These are phyloP conservation scores for Clarias pachynema DNA, from an alignment of 2,797 vertebrate genomes.

Conservation along the genomic window DNA sequence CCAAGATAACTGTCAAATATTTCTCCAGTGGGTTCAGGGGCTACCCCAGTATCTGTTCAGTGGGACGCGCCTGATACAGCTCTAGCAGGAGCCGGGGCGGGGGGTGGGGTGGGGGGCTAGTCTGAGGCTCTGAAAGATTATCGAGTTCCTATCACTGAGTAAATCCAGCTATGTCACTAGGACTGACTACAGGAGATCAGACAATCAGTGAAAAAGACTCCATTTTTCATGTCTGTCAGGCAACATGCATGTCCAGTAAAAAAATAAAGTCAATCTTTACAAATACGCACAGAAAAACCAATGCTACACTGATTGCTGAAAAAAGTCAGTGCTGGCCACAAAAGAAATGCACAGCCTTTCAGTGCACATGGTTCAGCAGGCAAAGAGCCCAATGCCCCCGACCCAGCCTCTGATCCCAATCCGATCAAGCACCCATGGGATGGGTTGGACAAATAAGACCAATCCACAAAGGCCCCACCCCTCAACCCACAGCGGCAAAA, in stretches of 20 bases:
- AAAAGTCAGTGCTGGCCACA: too few relatives aligned
- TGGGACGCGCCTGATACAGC: background rate
- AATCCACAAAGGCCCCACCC: too few relatives aligned
- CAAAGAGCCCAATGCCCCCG: too few relatives aligned
- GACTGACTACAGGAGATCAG: background rate
- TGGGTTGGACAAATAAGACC: too few relatives aligned
- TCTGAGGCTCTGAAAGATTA: background rate
- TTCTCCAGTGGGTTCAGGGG: background rate
- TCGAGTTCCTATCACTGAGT: background rate
- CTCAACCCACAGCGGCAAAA: too few relatives aligned
- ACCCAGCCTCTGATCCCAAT: too few relatives aligned
- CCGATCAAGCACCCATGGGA: too few relatives aligned
- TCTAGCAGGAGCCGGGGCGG: background rate
- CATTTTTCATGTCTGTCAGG: background rate
- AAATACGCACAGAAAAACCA: background rate
- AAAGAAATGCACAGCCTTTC: too few relatives aligned
- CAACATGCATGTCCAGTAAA: background rate
- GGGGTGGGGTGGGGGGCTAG: background rate
- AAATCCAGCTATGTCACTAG: background rate
- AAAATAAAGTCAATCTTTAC: background rate
- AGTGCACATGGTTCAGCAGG: too few relatives aligned
- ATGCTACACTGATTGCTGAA: too few relatives aligned
- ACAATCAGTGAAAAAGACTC: background rate
- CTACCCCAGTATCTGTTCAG: background rate
- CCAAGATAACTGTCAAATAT: background rate